These are phyloP conservation scores for Lutjanus erythropterus DNA, from an alignment of 2,113 vertebrate genomes.

Conservation along the genomic window DNA sequence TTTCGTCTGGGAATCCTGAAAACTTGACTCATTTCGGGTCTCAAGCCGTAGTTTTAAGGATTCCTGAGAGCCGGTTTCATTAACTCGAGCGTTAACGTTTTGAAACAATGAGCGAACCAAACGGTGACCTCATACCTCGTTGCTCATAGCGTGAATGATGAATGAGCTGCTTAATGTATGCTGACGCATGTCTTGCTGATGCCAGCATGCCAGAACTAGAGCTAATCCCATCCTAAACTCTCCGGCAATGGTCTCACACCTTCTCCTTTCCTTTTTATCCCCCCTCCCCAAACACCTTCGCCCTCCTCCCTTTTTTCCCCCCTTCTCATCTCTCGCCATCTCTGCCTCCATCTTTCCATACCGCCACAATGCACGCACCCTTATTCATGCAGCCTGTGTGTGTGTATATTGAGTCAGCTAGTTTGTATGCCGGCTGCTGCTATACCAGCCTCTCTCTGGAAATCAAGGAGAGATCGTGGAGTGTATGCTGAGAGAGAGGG, in stretches of 20 bases:
- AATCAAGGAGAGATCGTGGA: slow-evolving; percentile 72
- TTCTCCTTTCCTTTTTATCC: slow-evolving; percentile 12
- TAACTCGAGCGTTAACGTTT: slow-evolving; percentile 26
- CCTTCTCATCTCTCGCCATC: slow-evolving; percentile 23
- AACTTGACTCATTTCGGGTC: slow-evolving; percentile 4
- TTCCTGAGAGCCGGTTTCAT: slow-evolving; percentile 39
- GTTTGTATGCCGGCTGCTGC: slow-evolving; percentile 79
- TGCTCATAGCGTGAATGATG: slow-evolving; percentile 63
- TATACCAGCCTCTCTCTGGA: slow-evolving; percentile 67
- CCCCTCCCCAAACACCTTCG: slow-evolving; percentile 22
- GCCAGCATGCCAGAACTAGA: slow-evolving; percentile 38
- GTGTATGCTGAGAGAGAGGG: slow-evolving; percentile 56
- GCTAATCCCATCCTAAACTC: slow-evolving; percentile 64
- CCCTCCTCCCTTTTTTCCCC: not conserved
- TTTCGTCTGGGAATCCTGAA: slow-evolving; percentile 20
- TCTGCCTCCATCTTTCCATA: slow-evolving; percentile 50
- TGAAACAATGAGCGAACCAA: slow-evolving; percentile 38
- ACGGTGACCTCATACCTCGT: slow-evolving; percentile 58
- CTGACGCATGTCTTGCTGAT: slow-evolving; percentile 71
- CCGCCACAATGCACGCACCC: slow-evolving; percentile 34
- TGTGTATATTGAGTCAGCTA: slow-evolving; percentile 74
- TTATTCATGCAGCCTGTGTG: slow-evolving; percentile 29
- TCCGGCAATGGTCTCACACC: slow-evolving; percentile 24
- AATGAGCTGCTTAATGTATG: slow-evolving; percentile 69
- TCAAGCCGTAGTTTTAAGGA: slow-evolving; percentile 16